Percentiles rank a stretch among this genome's conserved stretches.
Conservation (phyloP, 2,888 invertebrate genomes). For the Teinopalpus imperialis region DNA sequence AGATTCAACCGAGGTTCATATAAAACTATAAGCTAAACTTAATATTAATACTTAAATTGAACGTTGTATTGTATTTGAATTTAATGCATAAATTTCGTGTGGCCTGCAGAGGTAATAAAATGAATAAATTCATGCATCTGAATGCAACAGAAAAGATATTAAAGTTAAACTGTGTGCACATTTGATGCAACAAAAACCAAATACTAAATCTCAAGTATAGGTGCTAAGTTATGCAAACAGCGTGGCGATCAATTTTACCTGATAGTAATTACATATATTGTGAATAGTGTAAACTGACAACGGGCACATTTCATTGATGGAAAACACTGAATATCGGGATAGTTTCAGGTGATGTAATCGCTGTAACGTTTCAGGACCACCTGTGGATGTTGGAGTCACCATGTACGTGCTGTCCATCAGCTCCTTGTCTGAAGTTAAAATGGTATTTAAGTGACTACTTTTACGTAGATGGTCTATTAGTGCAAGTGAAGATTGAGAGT, state of each 20-base stretch:
- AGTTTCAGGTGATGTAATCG: conserved; percentile 43
- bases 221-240: too few species aligned
- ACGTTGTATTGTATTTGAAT: conserved; percentile 1
- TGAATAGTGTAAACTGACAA: too few species aligned
- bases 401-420: conserved; percentile 92
- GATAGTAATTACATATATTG: too few species aligned
- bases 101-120: not conserved
- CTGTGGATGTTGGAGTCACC: conserved; percentile 90
- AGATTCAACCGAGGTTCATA: too few species aligned
- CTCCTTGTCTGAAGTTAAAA: conserved; percentile 91
- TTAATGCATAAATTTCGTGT: conserved; percentile 16
- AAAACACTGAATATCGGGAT: too few species aligned
- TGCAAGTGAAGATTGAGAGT: conserved; percentile 33
- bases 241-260: too few species aligned
- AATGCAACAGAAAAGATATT: conserved; percentile 1
- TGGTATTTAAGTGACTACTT: conserved; percentile 82
- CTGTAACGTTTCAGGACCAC: conserved; percentile 84
- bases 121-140: conserved; percentile 4
- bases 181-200: not conserved
- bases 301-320: too few species aligned
- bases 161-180: conserved; percentile 7
- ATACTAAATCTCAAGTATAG: not conserved
- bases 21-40: too few species aligned
- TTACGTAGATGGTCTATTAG: conserved; percentile 54
- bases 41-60: conserved; percentile 25